These are phyloP conservation scores for Syrrhaptes paradoxus DNA, from an alignment of 2,113 vertebrate species.

Conservation along the genomic window DNA sequence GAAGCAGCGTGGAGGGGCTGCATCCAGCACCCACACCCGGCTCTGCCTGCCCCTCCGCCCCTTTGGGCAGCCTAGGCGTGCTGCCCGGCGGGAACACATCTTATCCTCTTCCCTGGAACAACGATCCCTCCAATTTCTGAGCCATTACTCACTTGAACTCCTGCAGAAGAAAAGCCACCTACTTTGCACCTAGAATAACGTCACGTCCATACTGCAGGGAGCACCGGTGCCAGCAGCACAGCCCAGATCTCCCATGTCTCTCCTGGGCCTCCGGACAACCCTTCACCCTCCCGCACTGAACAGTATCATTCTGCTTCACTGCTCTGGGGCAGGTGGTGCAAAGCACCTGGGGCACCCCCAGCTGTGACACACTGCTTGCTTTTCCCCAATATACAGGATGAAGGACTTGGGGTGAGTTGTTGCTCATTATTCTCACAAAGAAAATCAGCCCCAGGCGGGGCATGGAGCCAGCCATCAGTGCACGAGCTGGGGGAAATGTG, in stretches of 20 bases:
- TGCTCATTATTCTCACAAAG: not conserved
- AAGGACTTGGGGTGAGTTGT: not conserved
- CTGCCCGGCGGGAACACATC: not conserved
- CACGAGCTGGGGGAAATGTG: not conserved
- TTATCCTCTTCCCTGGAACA: not conserved
- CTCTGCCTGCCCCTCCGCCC: not conserved
- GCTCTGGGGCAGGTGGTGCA: not conserved
- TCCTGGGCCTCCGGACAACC: not conserved
- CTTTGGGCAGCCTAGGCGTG: not conserved
- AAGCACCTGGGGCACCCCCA: not conserved
- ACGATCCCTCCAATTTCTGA: not conserved
- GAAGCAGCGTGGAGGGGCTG: accelerated
- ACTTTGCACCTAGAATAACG: not conserved
- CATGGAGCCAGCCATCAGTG: accelerated
- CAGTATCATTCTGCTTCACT: not conserved
- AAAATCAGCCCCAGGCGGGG: not conserved
- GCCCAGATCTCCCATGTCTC: not conserved
- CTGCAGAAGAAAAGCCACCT: not conserved
- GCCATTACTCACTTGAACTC: not conserved
- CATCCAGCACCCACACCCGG: accelerated
- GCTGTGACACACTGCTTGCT: not conserved
- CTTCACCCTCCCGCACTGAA: not conserved
- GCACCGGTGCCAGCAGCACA: not conserved
- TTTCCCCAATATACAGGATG: not conserved
- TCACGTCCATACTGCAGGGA: not conserved